Percentiles rank a stretch among this genome's conserved stretches.
Conservation (phyloP, 2,888 invertebrate genomes). For the Drosophila maculinotata region DNA sequence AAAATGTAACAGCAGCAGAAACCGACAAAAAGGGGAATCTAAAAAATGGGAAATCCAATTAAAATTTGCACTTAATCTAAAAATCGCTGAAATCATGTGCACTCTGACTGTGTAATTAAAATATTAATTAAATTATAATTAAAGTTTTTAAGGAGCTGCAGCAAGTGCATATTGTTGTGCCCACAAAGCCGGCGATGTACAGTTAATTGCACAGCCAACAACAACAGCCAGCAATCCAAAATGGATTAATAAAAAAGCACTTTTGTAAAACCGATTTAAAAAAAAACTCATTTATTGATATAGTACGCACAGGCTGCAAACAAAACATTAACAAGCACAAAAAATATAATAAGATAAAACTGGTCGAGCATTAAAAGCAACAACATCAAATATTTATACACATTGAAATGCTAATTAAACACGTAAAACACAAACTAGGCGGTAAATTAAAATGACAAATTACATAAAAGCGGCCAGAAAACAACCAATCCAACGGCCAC, state of each 20-base stretch:
- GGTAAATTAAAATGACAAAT: constrained; percentile 70
- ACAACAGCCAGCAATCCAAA: constrained; percentile 17
- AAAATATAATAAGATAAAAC: constrained; percentile 6
- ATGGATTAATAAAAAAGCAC: constrained; percentile 30
- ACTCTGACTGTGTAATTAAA: constrained; percentile 61
- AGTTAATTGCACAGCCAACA: constrained; percentile 60
- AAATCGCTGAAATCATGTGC: constrained; percentile 42
- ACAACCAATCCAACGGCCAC: constrained; percentile 9
- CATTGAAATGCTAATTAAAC: constrained; percentile 67
- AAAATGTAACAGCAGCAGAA: background rate
- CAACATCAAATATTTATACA: constrained; percentile 50
- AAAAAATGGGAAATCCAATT: constrained; percentile 57
- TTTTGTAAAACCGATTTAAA: constrained; percentile 33
- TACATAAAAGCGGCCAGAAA: constrained; percentile 40
- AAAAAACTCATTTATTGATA: constrained; percentile 34
- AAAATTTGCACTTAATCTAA: constrained; percentile 56
- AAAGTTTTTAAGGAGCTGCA: constrained; percentile 52
- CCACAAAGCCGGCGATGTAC: constrained; percentile 39
- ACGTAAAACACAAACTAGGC: constrained; percentile 51
- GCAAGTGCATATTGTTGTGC: constrained; percentile 45
- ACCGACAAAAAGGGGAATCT: background rate
- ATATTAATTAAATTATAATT: constrained; percentile 76
- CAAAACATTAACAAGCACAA: constrained; percentile 6
- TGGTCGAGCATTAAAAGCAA: constrained; percentile 25
- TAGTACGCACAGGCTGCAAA: too few relatives aligned